Evolutionary conservation across 2,797 vertebrate species (phyloP).

Genomic region (Xenops minutus): DNA sequence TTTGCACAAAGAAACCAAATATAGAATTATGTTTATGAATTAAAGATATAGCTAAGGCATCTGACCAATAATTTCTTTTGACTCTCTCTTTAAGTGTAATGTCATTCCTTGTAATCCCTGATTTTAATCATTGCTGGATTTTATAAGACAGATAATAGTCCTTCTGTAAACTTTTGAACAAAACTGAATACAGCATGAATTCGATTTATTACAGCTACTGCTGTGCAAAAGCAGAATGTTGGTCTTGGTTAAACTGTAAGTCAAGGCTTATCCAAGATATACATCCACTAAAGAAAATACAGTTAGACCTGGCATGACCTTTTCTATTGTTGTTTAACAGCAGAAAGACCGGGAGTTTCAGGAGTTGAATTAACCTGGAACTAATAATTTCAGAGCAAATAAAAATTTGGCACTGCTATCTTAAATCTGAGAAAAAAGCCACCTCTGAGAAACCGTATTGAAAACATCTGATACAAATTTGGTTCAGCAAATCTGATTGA

Average conservation of each 20-base stretch:
- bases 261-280: background rate
- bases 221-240: background rate
- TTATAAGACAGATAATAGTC: background rate
- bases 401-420: background rate
- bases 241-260: background rate
- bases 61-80: background rate
- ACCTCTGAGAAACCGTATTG: background rate
- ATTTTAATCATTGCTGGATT: background rate
- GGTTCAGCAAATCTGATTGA: background rate
- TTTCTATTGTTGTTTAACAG: background rate
- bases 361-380: background rate
- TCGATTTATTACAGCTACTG: background rate
- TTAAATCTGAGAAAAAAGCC: background rate
- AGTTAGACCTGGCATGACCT: background rate
- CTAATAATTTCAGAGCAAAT: background rate
- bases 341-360: background rate
- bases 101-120: background rate
- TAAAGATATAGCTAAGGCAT: background rate
- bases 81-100: background rate
- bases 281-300: background rate
- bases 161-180: slow-evolving; percentile 26
- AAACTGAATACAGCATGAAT: background rate
- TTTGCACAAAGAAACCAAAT: background rate
- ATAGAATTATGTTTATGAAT: background rate
- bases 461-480: background rate